Percentiles rank a stretch among this genome's conserved stretches.
Evolutionary conservation across 2,797 vertebrate genomes (phyloP).

Genomic region (Myotis findleyi): DNA sequence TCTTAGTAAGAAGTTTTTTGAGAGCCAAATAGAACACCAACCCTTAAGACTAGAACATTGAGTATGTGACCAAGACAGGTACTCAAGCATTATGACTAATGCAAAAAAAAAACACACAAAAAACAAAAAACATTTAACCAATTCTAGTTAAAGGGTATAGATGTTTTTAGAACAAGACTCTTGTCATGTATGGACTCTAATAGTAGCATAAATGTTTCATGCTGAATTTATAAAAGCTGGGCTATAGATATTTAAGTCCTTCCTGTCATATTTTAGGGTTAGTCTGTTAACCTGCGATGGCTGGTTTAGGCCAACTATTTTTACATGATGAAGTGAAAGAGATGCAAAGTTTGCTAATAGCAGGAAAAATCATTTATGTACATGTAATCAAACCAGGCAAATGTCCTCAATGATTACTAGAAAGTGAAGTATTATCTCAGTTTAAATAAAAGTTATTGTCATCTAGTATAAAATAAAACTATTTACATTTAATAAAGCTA

Average conservation of each 20-base stretch:
- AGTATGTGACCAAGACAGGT: background rate
- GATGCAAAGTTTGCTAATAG: background rate
- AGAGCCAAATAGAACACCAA: background rate
- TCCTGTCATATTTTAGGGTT: background rate
- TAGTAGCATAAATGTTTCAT: background rate
- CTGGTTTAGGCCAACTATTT: background rate
- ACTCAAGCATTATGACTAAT: background rate
- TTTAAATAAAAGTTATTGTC: slow-evolving; percentile 17
- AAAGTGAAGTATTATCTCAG: background rate
- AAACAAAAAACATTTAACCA: background rate
- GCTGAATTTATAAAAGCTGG: background rate
- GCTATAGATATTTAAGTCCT: background rate
- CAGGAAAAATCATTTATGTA: background rate
- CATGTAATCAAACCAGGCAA: background rate
- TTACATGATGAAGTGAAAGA: background rate
- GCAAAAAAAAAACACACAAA: background rate
- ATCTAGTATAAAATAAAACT: background rate
- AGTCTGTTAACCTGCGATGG: background rate
- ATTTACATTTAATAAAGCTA: background rate
- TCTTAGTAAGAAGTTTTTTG: background rate
- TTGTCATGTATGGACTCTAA: background rate
- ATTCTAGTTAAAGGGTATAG: background rate
- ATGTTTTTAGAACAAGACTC: background rate
- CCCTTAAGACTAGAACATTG: background rate
- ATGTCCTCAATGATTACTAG: background rate